Evolutionary conservation across 2,888 invertebrate genomes (phyloP).

Genomic region (Hydropsyche betteni): DNA sequence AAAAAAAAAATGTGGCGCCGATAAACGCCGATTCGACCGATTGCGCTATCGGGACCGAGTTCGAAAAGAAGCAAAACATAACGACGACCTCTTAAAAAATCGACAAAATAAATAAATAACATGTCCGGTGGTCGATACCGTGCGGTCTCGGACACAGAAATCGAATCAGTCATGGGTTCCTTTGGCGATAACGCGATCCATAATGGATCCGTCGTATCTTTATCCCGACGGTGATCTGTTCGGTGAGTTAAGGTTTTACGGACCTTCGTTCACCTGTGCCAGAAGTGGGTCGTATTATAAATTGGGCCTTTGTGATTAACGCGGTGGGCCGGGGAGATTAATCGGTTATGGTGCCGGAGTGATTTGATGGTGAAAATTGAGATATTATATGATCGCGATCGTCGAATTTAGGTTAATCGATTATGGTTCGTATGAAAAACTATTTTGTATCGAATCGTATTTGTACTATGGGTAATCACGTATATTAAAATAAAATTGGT

Average conservation of each 20-base stretch:
- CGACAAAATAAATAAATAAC: neutral
- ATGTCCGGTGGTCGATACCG: constrained; percentile 18
- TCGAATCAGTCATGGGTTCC: constrained; percentile 35
- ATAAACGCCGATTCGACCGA: constrained; percentile 10
- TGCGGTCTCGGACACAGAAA: constrained; percentile 33
- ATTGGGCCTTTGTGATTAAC: constrained; percentile 46
- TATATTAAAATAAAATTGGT: too few species aligned
- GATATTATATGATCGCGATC: neutral
- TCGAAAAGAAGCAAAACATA: neutral
- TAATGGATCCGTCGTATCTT: constrained; percentile 41
- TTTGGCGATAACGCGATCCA: constrained; percentile 38
- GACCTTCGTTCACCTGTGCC: constrained; percentile 27
- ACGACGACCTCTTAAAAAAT: too few species aligned
- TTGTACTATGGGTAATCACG: too few species aligned
- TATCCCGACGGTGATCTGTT: constrained; percentile 30
- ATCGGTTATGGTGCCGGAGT: constrained; percentile 28
- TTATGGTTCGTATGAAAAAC: too few species aligned
- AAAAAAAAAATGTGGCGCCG: constrained; percentile 8
- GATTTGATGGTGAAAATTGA: too few species aligned
- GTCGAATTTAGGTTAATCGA: neutral
- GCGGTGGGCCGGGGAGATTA: constrained; percentile 40
- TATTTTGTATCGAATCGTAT: too few species aligned
- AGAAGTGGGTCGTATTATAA: constrained; percentile 14
- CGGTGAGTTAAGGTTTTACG: constrained; percentile 34
- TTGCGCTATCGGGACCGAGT: neutral